Percentiles rank a stretch among this genome's conserved stretches.
Conservation (phyloP, 2,888 invertebrate genomes). For the Sepiola atlantica region DNA sequence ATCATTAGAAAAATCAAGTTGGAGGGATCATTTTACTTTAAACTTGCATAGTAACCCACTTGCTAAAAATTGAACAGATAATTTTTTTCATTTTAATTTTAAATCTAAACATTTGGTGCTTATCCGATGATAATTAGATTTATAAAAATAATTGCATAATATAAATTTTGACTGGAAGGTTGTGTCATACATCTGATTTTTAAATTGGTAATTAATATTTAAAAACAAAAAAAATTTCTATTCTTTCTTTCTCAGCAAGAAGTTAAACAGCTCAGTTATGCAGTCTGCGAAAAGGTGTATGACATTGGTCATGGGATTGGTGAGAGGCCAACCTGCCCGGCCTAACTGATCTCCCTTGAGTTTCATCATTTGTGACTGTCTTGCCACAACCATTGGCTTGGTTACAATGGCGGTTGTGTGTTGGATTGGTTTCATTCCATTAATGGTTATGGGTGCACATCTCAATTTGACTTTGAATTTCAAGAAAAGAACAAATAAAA, state of each 20-base stretch:
- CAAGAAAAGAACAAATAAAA: neutral
- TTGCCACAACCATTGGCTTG: neutral
- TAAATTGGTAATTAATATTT: too few species aligned
- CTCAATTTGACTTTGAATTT: neutral
- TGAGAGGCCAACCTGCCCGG: slow-evolving; percentile 58
- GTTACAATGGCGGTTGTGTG: neutral
- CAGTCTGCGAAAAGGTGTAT: slow-evolving; percentile 85
- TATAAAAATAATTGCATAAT: too few species aligned
- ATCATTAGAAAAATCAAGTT: too few species aligned
- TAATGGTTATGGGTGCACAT: neutral
- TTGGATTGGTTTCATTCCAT: neutral
- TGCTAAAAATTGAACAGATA: neutral
- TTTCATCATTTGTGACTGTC: neutral
- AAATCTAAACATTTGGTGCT: too few species aligned
- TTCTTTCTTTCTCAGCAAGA: slow-evolving; percentile 74
- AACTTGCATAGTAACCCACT: neutral
- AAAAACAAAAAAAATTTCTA: neutral
- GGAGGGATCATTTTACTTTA: neutral
- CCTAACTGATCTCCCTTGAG: neutral
- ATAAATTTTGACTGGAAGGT: too few species aligned
- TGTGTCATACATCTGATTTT: too few species aligned
- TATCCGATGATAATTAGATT: too few species aligned
- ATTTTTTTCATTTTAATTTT: neutral
- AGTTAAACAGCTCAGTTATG: slow-evolving; percentile 83
- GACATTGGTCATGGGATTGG: slow-evolving; percentile 88